Evolutionary conservation across 1,140 invertebrate species (phyloP).

Genomic region (Drosophila seguyi): DNA sequence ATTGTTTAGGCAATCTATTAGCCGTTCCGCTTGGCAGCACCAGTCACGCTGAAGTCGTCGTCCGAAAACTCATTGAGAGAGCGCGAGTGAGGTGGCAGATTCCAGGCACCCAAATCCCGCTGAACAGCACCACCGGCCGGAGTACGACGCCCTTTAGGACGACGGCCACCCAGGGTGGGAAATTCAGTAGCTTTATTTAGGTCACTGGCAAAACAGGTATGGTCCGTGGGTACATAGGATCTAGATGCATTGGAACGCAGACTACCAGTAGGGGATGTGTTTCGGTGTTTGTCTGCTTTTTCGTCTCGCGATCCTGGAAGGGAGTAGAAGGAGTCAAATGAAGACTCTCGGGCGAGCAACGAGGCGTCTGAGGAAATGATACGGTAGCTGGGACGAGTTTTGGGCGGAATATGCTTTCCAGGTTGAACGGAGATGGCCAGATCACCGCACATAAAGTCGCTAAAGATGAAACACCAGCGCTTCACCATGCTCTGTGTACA

Average conservation of each 20-base stretch:
- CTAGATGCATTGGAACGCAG: not conserved
- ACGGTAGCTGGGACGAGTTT: constrained; percentile 25
- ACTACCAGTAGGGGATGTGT: constrained; percentile 3
- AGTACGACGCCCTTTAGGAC: not conserved
- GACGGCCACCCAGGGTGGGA: constrained; percentile 27
- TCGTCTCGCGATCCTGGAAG: not conserved
- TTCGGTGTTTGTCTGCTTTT: not conserved
- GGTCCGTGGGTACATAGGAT: constrained; percentile 21
- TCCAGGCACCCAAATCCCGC: constrained; percentile 1
- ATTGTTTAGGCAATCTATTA: not conserved
- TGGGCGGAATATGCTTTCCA: constrained; percentile 59
- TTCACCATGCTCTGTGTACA: constrained; percentile 67
- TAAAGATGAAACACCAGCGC: constrained; percentile 71
- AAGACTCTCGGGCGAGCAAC: not conserved
- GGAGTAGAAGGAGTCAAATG: constrained; percentile 18
- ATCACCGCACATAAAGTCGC: constrained; percentile 72
- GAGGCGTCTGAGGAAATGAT: not conserved
- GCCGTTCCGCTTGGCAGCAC: not conserved
- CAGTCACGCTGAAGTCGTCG: constrained; percentile 12
- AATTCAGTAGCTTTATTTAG: constrained; percentile 13
- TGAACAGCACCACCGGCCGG: not conserved
- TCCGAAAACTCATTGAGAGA: constrained; percentile 8
- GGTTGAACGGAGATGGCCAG: constrained; percentile 58
- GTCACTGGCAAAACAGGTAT: constrained; percentile 10
- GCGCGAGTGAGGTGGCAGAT: constrained; percentile 2